These are phyloP conservation scores for Notamacropus eugenii DNA, from an alignment of 2,797 vertebrate species.

Conservation along the genomic window DNA sequence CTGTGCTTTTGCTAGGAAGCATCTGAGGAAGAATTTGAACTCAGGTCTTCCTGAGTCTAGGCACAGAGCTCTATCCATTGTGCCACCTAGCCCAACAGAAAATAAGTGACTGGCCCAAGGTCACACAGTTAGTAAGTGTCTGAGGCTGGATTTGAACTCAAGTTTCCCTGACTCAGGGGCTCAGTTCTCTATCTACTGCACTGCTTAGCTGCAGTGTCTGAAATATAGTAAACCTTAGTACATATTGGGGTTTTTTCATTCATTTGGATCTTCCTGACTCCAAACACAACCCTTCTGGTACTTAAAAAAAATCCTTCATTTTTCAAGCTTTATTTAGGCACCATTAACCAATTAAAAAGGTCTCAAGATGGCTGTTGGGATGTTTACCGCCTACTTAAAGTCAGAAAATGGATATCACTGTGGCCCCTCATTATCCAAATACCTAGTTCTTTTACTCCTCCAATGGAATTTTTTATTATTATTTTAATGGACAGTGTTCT, in stretches of 20 bases:
- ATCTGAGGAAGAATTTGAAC: no score
- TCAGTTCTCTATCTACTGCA: not conserved
- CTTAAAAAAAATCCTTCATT: not conserved
- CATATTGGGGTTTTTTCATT: not conserved
- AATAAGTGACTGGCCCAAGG: not conserved
- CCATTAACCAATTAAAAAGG: not conserved
- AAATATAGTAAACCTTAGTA: not conserved
- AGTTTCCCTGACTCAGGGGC: not conserved
- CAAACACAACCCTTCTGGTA: not conserved
- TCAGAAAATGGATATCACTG: not conserved
- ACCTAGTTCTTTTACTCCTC: not conserved
- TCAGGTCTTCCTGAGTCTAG: no score
- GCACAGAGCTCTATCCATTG: not conserved
- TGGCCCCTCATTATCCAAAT: not conserved
- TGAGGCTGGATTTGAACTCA: not conserved
- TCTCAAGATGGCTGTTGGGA: not conserved
- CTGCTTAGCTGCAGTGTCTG: not conserved
- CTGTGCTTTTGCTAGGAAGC: no score
- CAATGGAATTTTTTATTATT: conserved; percentile 53
- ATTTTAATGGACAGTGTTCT: conserved; percentile 77
- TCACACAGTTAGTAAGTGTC: not conserved
- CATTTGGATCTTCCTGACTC: not conserved
- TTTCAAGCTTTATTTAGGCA: not conserved
- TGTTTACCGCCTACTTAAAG: not conserved
- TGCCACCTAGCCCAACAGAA: not conserved